Base-by-base conservation (phyloP, 2,888 invertebrate genomes). In the Eudemis profundana region DNA sequence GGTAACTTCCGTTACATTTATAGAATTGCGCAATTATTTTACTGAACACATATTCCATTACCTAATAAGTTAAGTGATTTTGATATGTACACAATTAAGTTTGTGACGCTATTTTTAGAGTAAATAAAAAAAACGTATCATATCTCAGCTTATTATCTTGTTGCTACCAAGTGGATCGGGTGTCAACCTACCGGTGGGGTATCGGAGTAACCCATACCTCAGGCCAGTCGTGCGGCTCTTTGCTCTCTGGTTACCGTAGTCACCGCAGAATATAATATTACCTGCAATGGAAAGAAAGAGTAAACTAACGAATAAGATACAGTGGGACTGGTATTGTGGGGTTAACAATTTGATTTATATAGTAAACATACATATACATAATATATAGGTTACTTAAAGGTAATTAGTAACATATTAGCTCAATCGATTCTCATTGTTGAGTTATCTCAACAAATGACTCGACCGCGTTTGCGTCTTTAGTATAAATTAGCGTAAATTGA, bases 221-320 rank as follows among this genome's bases (percentile, higher is more conserved):
- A 29, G 27, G 54, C 12, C 42, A 56, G 42, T 44, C 27, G 29
- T n/a, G 56, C 44, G 56, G 19, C 23, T 56, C 42, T 29, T 3
- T 14, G n/a, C n/a, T 29, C 42, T 56, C 44, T 19, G 56, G 42
- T 56, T 44, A 56, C 56, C 15, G 8, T 4, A 54, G 42, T 27
- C 17, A 56, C 56, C 56, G 56, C 56, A 44, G 17, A 29, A 44
- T 44, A 56, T 44, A 29, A 44, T 44, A 33, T 56, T 56, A 56
- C 56, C 56, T 56, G 56, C 19, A 56, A 51, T 19, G 7, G 15
- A 27, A 38, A 53, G 10, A 44, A 56, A 56, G 8, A 33, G 33
- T 8, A 3, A 33, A 33, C 5, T 33, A 33, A 33, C 2, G 33
- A 10, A 33, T 33, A 33, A 33, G 33, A 5, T 33, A 33, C 8